Percentiles rank a stretch among this genome's conserved stretches.
Evolutionary conservation across 2,113 vertebrate genomes (phyloP).

Genomic region (Galbula dea): DNA sequence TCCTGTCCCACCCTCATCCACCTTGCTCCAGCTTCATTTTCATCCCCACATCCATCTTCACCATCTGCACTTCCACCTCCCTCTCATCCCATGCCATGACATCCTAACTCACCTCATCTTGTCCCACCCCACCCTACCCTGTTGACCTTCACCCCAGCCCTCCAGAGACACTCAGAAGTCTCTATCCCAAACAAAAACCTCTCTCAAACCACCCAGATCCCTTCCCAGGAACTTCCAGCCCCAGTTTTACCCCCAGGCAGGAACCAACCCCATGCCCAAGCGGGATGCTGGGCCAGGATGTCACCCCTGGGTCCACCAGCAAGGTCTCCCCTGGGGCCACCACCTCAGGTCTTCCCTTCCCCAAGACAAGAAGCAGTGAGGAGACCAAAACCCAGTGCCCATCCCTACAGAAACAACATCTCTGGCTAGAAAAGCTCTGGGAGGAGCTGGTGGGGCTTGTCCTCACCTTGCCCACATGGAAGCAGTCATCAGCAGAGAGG

Average conservation of each 20-base stretch:
- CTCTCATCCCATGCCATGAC: background rate
- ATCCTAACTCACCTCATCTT: background rate
- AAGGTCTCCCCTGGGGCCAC: background rate
- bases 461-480: constrained; percentile 90
- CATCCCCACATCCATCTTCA: background rate
- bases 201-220: background rate
- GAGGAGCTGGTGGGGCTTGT: rapidly evolving
- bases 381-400: background rate
- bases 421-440: background rate
- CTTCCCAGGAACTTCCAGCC: rapidly evolving
- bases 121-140: background rate
- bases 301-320: background rate
- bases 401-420: rapidly evolving
- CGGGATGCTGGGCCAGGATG: background rate
- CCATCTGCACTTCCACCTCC: background rate
- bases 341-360: no score
- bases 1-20: background rate
- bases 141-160: background rate
- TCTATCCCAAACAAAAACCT: background rate
- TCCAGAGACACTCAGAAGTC: background rate
- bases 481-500: constrained; percentile 90
- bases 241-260: rapidly evolving
- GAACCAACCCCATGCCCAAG: background rate
- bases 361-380: no score
- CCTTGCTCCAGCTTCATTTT: background rate